These are phyloP conservation scores for Vespertilio murinus DNA, from an alignment of 2,797 vertebrate genomes.

Conservation along the genomic window DNA sequence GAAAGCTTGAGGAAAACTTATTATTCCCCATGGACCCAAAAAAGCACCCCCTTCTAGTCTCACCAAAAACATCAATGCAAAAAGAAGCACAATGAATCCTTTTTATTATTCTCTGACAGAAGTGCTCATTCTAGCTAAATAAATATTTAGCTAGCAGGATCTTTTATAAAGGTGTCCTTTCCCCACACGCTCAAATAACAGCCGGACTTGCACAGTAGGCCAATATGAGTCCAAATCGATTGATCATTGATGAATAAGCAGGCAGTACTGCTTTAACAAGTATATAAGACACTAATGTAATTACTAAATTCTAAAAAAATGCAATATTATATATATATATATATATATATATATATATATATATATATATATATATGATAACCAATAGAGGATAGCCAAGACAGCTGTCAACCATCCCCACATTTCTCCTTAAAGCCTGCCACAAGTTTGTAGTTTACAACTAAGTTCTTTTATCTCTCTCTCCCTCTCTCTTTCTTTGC, in stretches of 20 bases:
- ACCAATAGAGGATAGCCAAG: neutral
- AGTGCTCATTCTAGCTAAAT: neutral
- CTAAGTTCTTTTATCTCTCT: neutral
- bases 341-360: too few species aligned
- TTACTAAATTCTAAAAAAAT: constrained; percentile 36
- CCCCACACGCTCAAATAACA: neutral
- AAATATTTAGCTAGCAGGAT: neutral
- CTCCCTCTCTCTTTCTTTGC: neutral
- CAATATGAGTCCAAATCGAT: neutral
- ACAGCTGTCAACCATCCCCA: neutral
- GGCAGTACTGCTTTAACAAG: neutral
- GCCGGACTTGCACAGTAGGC: constrained; percentile 16
- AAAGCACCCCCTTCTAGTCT: neutral
- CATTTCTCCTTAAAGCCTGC: neutral
- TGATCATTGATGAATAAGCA: neutral
- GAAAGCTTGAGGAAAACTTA: constrained; percentile 11
- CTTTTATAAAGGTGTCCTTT: neutral
- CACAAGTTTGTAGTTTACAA: neutral
- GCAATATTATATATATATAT: too few species aligned
- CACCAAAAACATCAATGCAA: neutral
- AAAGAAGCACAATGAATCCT: neutral
- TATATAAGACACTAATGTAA: neutral
- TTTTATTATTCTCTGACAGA: neutral
- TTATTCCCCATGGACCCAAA: neutral
- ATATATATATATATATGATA: too few species aligned